A percentile compares a stretch with the other conserved stretches of the same genome.
phyloP scores from a whole-genome alignment of 2,113 vertebrate species.

The Oncorhynchus gorbuscha region DNA sequence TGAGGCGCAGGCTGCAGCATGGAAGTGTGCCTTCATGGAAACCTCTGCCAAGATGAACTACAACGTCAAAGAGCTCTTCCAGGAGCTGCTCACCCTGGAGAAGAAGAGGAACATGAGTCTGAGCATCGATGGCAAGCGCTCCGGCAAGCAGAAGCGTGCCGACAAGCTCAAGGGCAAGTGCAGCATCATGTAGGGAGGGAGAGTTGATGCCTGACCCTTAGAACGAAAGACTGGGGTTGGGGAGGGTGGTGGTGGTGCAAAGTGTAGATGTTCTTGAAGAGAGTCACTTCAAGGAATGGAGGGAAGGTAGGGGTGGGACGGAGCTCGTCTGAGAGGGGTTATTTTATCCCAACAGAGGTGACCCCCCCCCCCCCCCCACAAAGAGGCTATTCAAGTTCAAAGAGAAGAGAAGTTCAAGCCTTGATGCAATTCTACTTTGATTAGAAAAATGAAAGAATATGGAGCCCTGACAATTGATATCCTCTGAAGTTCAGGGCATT shows the following conservation, averaged over 20 bases:
- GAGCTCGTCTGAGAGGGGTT: not conserved
- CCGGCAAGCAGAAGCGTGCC: conserved; percentile 77
- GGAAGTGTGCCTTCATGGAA: conserved; percentile 59
- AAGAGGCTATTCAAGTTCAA: not conserved
- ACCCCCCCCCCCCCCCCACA: not conserved
- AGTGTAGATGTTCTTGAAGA: not conserved
- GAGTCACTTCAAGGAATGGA: conserved; percentile 1
- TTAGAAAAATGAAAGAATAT: not conserved
- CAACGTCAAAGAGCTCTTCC: conserved; percentile 1
- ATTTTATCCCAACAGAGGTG: not conserved
- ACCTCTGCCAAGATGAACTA: conserved; percentile 1
- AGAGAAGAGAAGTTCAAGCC: not conserved
- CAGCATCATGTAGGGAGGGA: conserved; percentile 72
- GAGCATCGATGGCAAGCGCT: conserved; percentile 81
- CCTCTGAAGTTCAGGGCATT: not conserved
- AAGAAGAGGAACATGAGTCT: conserved; percentile 80
- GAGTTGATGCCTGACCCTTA: not conserved
- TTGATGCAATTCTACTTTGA: not conserved
- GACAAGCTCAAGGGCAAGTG: not conserved
- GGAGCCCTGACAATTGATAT: not conserved
- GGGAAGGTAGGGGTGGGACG: conserved; percentile 4
- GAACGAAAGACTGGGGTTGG: too few relatives aligned
- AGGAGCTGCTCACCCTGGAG: not conserved
- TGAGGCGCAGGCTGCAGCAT: conserved; percentile 82
- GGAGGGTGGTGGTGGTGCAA: too few relatives aligned